These are phyloP conservation scores for Drosophila arizonae DNA, from an alignment of 1,140 invertebrate species.

Conservation along the genomic window DNA sequence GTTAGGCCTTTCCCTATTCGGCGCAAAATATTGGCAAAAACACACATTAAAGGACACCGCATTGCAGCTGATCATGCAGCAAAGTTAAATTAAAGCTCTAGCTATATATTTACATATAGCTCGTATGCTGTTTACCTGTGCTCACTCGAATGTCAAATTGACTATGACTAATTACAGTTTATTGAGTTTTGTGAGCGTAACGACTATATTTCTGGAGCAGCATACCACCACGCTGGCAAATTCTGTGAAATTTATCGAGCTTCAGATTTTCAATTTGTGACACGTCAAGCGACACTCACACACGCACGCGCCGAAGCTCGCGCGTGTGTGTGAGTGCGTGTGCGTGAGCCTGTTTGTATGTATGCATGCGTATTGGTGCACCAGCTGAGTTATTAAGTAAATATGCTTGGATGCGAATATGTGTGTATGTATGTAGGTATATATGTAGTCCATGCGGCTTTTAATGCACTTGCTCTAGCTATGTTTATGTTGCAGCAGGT, in stretches of 20 bases:
- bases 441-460: slow-evolving; percentile 29
- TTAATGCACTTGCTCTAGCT: slow-evolving; percentile 12
- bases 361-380: slow-evolving; percentile 8
- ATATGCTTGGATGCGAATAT: neutral
- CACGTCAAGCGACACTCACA: slow-evolving; percentile 60
- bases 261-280: slow-evolving; percentile 52
- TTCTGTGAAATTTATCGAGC: slow-evolving; percentile 40
- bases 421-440: neutral
- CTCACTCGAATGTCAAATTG: neutral
- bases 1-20: too few species aligned
- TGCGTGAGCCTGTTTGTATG: neutral
- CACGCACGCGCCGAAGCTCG: neutral
- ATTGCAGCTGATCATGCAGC: too few species aligned
- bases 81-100: too few species aligned
- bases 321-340: slow-evolving; percentile 1
- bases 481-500: neutral
- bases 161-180: neutral
- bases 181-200: slow-evolving; percentile 1
- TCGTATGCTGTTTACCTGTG: too few species aligned
- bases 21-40: too few species aligned
- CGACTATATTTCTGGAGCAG: slow-evolving; percentile 1
- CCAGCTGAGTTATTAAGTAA: slow-evolving; percentile 33
- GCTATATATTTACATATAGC: too few species aligned
- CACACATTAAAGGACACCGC: too few species aligned
- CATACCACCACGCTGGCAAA: slow-evolving; percentile 33